These are phyloP conservation scores for Axea sp. DNA, from an alignment of 2,888 invertebrate species.

Conservation along the genomic window DNA sequence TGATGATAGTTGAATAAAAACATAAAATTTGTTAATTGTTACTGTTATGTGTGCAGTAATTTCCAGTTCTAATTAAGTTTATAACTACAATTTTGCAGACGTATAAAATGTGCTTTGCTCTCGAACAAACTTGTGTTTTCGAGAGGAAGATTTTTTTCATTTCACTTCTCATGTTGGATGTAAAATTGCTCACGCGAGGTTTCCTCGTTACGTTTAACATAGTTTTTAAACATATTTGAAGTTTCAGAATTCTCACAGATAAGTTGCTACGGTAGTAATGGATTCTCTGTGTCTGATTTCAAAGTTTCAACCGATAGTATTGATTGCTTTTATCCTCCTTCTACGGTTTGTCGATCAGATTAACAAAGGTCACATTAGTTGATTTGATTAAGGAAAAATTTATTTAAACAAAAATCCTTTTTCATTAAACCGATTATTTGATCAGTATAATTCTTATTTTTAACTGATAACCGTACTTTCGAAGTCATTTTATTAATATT, in stretches of 20 bases:
- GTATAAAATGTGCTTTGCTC: too few species aligned
- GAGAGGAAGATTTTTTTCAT: conserved; percentile 17
- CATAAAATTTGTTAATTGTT: too few species aligned
- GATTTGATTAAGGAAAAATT: conserved; percentile 32
- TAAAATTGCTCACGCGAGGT: background rate
- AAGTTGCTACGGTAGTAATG: conserved; percentile 59
- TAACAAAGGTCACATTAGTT: conserved; percentile 35
- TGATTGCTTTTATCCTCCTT: conserved; percentile 55
- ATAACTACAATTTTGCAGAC: too few species aligned
- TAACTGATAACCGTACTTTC: too few species aligned
- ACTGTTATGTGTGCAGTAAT: too few species aligned
- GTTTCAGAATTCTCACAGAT: conserved; percentile 23
- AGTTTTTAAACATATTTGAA: conserved; percentile 24
- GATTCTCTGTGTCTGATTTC: conserved; percentile 61
- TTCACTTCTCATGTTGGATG: background rate
- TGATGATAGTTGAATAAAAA: too few species aligned
- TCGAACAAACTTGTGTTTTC: too few species aligned
- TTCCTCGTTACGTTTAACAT: conserved; percentile 15
- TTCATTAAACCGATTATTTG: conserved; percentile 12
- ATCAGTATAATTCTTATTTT: background rate
- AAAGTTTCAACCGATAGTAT: conserved; percentile 59
- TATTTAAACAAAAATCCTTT: conserved; percentile 2
- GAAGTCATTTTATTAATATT: too few species aligned
- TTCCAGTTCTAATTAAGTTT: too few species aligned
- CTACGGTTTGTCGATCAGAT: conserved; percentile 26